Conservation (phyloP, 2,888 invertebrate species). For the Melitaea athalia region DNA sequence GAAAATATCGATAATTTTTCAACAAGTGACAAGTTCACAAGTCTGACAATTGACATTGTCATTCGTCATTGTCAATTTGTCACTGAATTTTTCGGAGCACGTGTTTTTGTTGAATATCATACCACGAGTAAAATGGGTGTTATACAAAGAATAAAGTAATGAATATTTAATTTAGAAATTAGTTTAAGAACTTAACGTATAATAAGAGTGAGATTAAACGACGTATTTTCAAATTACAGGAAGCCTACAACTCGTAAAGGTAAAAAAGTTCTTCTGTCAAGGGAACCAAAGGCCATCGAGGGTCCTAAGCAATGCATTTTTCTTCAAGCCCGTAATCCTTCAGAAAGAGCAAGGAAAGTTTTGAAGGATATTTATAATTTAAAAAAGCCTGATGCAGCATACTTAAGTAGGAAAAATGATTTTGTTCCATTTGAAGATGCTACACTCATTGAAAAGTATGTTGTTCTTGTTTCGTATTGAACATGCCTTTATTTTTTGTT, state of each 20-base stretch:
- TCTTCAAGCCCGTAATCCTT: conserved; percentile 91
- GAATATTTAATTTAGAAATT: neutral
- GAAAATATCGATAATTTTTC: too few species aligned
- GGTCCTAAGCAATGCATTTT: conserved; percentile 92
- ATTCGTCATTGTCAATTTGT: neutral
- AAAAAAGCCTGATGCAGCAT: conserved; percentile 92
- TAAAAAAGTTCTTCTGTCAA: conserved; percentile 90
- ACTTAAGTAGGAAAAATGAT: conserved; percentile 91
- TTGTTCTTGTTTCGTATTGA: conserved; percentile 23
- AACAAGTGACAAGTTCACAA: too few species aligned
- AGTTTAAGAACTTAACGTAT: neutral
- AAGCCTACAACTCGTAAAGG: conserved; percentile 95
- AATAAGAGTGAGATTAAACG: neutral
- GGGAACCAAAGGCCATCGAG: conserved; percentile 94
- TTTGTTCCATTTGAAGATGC: conserved; percentile 96
- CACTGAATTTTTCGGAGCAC: neutral
- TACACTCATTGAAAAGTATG: conserved; percentile 88
- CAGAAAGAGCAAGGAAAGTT: conserved; percentile 85
- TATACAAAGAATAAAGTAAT: conserved; percentile 44
- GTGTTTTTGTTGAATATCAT: conserved; percentile 8
- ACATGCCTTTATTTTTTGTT: neutral
- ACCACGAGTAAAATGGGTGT: conserved; percentile 40
- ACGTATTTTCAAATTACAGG: conserved; percentile 77
- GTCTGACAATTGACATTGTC: neutral
- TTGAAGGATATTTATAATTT: conserved; percentile 93